Base-by-base conservation (phyloP, 2,113 vertebrate genomes). In the Cochlearius cochlearius region DNA sequence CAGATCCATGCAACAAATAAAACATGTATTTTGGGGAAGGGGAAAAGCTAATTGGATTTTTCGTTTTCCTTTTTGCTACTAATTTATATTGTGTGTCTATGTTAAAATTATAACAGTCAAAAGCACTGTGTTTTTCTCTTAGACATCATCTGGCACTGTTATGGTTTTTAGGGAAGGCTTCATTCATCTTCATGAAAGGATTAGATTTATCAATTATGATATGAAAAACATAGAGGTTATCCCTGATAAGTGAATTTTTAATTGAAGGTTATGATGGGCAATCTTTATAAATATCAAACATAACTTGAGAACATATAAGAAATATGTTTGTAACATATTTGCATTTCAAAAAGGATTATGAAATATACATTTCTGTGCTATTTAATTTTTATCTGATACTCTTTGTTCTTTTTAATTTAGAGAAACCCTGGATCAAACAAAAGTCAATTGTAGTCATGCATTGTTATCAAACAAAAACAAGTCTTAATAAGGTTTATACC, bases 371-470 rank as follows among this genome's bases (percentile, higher is more conserved):
- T 74, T 59, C 91, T 93, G 39, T 77, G 63, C 52, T 79, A 52
- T 94, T 96, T 96, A 88, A 34, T 91, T 93, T 93, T 78, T 95
- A 93, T 92, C 86, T 95, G 78, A 92, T 96, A 69, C 23, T 36
- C 68, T 94, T 89, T 97, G 81, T 95, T 92, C 86, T 94, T 92
- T 92, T 88, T 91, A 96, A 97, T 85, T 97, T 95, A 94, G 77
- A 92, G 73, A 96, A 98, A 96, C 1, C 4, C 56, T 82, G 63
- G 67, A 96, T 95, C 74, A 96, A 97, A 94, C 45, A 96, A 73
- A 95, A 80, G 67, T 90, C 60, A 95, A 81, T 97, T 90, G 92
- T 21, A 92, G 68, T 62, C 67, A 25, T 68, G 50, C 49, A 95
- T 60, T 96, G 67, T 82, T 93, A 62, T 53, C 53, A 88, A 94